These are phyloP conservation scores for Drosophila murphyi DNA, from an alignment of 1,140 invertebrate genomes.

Conservation along the genomic window DNA sequence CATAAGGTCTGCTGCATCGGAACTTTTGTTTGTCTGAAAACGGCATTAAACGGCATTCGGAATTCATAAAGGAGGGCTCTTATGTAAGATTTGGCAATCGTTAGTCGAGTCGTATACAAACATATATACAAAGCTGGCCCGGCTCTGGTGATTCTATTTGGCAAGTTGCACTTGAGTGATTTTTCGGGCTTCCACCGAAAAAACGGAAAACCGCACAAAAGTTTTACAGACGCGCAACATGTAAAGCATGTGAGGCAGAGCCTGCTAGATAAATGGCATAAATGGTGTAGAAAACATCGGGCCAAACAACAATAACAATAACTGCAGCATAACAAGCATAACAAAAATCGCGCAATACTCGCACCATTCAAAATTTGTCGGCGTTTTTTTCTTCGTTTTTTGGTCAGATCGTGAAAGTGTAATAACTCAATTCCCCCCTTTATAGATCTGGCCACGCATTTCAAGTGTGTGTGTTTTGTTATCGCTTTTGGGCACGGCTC, in stretches of 20 bases:
- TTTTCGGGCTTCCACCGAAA: slow-evolving; percentile 76
- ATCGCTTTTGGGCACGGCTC: slow-evolving; percentile 59
- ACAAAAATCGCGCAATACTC: slow-evolving; percentile 75
- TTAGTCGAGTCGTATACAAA: slow-evolving; percentile 17
- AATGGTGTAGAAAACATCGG: slow-evolving; percentile 71
- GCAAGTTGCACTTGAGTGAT: slow-evolving; percentile 82
- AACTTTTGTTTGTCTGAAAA: not conserved
- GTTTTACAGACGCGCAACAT: slow-evolving; percentile 70
- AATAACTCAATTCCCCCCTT: slow-evolving; percentile 20
- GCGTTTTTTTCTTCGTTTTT: slow-evolving; percentile 1
- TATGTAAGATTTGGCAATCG: slow-evolving; percentile 79
- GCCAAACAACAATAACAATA: slow-evolving; percentile 43
- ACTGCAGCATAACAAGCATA: slow-evolving; percentile 29
- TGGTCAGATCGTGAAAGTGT: slow-evolving; percentile 60
- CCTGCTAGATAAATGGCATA: slow-evolving; percentile 63
- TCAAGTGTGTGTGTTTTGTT: slow-evolving; percentile 55
- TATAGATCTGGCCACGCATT: not conserved
- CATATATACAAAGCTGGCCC: slow-evolving; percentile 49
- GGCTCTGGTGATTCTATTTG: slow-evolving; percentile 71
- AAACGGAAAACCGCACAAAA: slow-evolving; percentile 70
- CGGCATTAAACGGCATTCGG: slow-evolving; percentile 6
- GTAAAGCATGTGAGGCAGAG: slow-evolving; percentile 58
- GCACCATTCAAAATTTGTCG: slow-evolving; percentile 37
- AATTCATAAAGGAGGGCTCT: slow-evolving; percentile 55
- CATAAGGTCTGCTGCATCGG: slow-evolving; percentile 6